These are phyloP conservation scores for Danio tinwini DNA, from an alignment of 2,797 vertebrate species.

Conservation along the genomic window DNA sequence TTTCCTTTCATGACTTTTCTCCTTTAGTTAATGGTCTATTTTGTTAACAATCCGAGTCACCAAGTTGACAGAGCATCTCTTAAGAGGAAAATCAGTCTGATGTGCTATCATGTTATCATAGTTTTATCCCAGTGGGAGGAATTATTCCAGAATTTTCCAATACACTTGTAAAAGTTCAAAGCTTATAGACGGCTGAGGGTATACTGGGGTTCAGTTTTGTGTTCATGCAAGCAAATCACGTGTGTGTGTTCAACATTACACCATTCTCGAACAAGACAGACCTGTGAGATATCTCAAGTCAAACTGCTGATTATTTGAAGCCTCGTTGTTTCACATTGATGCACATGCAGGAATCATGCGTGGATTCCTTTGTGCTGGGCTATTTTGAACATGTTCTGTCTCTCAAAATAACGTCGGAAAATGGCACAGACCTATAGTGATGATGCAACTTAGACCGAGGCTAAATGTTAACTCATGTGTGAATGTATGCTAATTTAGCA, in stretches of 20 bases:
- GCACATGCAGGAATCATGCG: background rate
- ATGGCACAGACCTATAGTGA: background rate
- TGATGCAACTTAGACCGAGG: conserved; percentile 48
- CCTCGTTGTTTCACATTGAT: background rate
- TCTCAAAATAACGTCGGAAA: background rate
- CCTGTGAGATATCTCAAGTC: background rate
- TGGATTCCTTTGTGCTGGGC: background rate
- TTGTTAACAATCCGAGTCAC: conserved; percentile 13
- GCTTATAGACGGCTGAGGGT: background rate
- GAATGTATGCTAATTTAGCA: conserved; percentile 39
- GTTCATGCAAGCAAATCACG: background rate
- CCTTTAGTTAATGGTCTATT: too few species aligned
- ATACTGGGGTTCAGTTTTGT: background rate
- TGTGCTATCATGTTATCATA: background rate
- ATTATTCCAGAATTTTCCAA: background rate
- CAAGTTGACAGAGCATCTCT: background rate
- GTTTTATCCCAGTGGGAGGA: conserved; percentile 5
- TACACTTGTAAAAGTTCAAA: too few species aligned
- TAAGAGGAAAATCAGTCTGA: conserved; percentile 16
- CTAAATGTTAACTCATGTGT: conserved; percentile 50
- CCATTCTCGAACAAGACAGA: background rate
- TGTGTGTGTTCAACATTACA: background rate
- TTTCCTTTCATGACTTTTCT: too few species aligned
- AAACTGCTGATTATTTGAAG: background rate
- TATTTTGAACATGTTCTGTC: background rate